A percentile compares a stretch with the other conserved stretches of the same genome.
These are phyloP conservation scores for Salvator merianae DNA, from an alignment of 2,113 vertebrate genomes.

Conservation along the genomic window DNA sequence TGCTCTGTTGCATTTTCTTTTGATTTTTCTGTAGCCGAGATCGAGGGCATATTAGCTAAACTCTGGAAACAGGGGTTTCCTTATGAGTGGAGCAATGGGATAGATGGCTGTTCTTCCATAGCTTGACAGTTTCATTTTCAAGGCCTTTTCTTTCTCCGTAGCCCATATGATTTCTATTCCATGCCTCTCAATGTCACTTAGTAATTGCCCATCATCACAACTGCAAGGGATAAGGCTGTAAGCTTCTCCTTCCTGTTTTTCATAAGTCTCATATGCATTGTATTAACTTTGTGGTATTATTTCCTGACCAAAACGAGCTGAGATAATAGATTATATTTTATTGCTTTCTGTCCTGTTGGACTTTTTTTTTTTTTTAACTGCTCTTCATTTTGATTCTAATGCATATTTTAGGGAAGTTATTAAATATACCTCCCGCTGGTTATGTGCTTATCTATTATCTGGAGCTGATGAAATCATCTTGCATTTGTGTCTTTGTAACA, in stretches of 20 bases:
- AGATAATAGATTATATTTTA: slow-evolving; percentile 68
- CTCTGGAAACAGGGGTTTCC: neutral
- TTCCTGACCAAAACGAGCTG: slow-evolving; percentile 65
- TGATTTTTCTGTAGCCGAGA: neutral
- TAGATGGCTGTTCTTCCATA: neutral
- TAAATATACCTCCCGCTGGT: slow-evolving; percentile 66
- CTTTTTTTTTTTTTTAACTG: slow-evolving; percentile 60
- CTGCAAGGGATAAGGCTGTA: slow-evolving; percentile 53
- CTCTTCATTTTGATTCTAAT: slow-evolving; percentile 51
- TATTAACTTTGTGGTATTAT: slow-evolving; percentile 58
- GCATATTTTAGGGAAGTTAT: slow-evolving; percentile 63
- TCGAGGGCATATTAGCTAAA: neutral
- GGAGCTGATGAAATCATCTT: slow-evolving; percentile 46
- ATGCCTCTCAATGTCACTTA: slow-evolving; percentile 46
- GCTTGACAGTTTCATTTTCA: slow-evolving; percentile 36
- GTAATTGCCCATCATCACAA: slow-evolving; percentile 37
- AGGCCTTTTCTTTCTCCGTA: slow-evolving; percentile 53
- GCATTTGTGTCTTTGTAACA: slow-evolving; percentile 42
- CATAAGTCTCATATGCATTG: slow-evolving; percentile 40
- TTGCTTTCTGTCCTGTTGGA: slow-evolving; percentile 58
- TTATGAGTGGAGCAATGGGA: neutral
- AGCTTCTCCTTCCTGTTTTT: slow-evolving; percentile 50
- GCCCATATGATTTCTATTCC: slow-evolving; percentile 51
- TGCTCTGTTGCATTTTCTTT: neutral
- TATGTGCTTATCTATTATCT: slow-evolving; percentile 53